phyloP scores from a whole-genome alignment of 2,797 vertebrate species.

The Anomalospiza imberbis region DNA sequence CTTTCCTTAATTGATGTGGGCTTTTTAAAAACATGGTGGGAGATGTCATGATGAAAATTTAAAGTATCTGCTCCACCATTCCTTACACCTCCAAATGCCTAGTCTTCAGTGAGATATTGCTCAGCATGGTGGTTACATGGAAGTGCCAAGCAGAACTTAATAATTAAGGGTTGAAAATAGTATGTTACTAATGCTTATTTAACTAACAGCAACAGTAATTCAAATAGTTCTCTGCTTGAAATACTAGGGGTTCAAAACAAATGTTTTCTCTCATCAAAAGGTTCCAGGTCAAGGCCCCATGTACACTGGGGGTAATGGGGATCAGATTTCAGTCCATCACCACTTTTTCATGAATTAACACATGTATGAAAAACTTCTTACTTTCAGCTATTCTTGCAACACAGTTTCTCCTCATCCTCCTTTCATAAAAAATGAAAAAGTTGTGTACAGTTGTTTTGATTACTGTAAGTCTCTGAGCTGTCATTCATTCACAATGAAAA shows the following conservation, averaged over 20 bases:
- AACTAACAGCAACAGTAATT: background rate
- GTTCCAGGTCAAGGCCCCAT: background rate
- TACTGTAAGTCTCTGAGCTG: background rate
- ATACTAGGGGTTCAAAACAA: background rate
- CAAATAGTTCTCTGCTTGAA: background rate
- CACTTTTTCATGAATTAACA: background rate
- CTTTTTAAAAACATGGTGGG: background rate
- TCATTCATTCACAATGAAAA: background rate
- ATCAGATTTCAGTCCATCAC: background rate
- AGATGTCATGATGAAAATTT: background rate
- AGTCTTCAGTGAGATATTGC: background rate
- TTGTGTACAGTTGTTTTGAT: background rate
- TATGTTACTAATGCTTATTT: background rate
- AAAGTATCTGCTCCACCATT: background rate
- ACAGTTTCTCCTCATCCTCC: background rate
- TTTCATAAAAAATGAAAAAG: background rate
- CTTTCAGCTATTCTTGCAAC: background rate
- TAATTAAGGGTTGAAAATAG: background rate
- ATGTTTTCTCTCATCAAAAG: background rate
- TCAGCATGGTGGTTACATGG: background rate
- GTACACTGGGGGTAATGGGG: fast-evolving
- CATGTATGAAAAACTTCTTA: fast-evolving
- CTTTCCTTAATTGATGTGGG: background rate
- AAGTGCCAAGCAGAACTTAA: background rate
- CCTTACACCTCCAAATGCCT: background rate